These are phyloP conservation scores for Nephotettix cincticeps DNA, from an alignment of 1,140 invertebrate genomes.

Conservation along the genomic window DNA sequence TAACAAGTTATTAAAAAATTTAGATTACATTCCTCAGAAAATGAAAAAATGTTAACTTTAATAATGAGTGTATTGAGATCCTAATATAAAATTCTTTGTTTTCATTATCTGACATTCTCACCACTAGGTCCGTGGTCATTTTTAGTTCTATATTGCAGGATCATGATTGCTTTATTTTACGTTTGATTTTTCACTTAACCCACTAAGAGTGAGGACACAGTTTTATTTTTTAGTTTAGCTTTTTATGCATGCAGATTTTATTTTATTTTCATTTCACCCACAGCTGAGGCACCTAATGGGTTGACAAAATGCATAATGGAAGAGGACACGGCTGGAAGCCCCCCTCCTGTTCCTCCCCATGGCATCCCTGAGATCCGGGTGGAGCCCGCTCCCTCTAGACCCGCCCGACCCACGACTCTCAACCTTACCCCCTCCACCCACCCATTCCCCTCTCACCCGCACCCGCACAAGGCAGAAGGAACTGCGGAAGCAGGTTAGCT, in stretches of 20 bases:
- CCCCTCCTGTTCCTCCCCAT: background rate
- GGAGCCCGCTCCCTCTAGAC: background rate
- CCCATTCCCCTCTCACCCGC: background rate
- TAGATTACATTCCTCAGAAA: too few relatives aligned
- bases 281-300: background rate
- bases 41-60: too few relatives aligned
- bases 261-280: constrained; percentile 7
- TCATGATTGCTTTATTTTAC: background rate
- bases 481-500: background rate
- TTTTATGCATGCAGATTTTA: constrained; percentile 6
- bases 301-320: background rate
- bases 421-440: background rate
- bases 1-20: too few relatives aligned
- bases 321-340: background rate
- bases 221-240: background rate
- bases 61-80: too few relatives aligned
- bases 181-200: too few relatives aligned
- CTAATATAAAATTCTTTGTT: too few relatives aligned
- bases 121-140: too few relatives aligned
- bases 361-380: constrained; percentile 7
- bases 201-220: background rate
- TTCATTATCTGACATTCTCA: too few relatives aligned
- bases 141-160: too few relatives aligned
- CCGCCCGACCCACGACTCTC: constrained; percentile 31
- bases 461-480: constrained; percentile 41